Evolutionary conservation across 2,797 vertebrate genomes (phyloP), one percentile per base, ranked within the genome.

Genomic region (Alca torda): DNA sequence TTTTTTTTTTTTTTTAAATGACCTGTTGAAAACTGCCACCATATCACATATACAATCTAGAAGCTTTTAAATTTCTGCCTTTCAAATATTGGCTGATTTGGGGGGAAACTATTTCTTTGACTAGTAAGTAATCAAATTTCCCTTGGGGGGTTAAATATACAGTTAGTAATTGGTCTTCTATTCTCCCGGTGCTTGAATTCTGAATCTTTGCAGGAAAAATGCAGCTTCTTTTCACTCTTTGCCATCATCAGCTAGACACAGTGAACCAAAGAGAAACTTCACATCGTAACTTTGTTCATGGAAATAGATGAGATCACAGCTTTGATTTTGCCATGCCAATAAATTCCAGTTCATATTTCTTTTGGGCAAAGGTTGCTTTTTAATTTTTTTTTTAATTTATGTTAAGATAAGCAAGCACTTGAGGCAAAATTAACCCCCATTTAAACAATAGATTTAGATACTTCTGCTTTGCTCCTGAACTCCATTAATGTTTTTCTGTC

Each of bases 321-420:
- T 51, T 87, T 77, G 79, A 56, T 95, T 96, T 94, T 84, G 41
- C 54, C 18, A 7, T 81, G 76, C 60, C 63, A 89, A 56, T 90
- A 80, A 95, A 95, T 95, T 97, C 69, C 11, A 17, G 43, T 95
- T 97, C 82, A 90, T 95, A 92, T 95, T 94, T 96, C 82, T 96
- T 89, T 68, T 51, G 57, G 68, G n/a, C 65, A 60, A 81, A 72
- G 23, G 31, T 78, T 57, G 45, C 15, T 10, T 46, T 84, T 18
- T 61, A 65, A 50, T 33, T 51, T 23, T 95, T 95, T 16, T 37
- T 54, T 53, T 43, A 13, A 94, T 94, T 96, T 94, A 96, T 90
- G 63, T 95, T 90, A 95, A 94, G 82, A 82, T 96, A 91, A 97
- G 60, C 51, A 93, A 96, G 88, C 93, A 96, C 50, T 95, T 96